These are phyloP conservation scores for Campylomormyrus numenius DNA, from an alignment of 2,113 vertebrate genomes.

Conservation along the genomic window DNA sequence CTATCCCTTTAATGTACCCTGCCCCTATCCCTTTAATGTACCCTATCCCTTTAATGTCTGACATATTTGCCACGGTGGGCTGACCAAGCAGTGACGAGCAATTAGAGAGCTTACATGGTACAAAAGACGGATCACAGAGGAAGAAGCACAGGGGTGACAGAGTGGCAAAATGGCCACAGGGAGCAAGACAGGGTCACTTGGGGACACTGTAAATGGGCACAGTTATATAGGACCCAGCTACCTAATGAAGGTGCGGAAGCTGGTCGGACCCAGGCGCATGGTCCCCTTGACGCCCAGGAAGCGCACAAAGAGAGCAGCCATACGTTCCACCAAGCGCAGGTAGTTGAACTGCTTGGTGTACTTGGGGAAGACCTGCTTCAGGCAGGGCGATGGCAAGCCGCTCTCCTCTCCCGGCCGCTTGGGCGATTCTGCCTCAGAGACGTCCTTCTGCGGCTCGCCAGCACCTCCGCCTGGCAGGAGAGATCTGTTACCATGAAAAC, in stretches of 20 bases:
- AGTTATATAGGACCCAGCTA: conserved; percentile 31
- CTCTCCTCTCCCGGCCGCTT: conserved; percentile 27
- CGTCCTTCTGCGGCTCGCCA: conserved; percentile 37
- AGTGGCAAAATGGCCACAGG: neutral
- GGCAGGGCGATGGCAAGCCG: conserved; percentile 70
- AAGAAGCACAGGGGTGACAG: neutral
- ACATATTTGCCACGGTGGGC: neutral
- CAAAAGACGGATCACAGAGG: neutral
- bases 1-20: too few species aligned
- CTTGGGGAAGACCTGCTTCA: conserved; percentile 95
- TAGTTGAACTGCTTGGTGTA: conserved; percentile 84
- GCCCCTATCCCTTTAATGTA: neutral
- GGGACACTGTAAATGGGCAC: neutral
- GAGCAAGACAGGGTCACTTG: neutral
- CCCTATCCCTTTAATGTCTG: neutral
- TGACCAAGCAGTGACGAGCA: neutral
- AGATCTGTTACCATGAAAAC: conserved; percentile 43
- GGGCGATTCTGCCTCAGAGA: conserved; percentile 24
- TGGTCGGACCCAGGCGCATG: conserved; percentile 82
- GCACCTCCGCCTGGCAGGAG: conserved; percentile 11
- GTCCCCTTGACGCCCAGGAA: conserved; percentile 90
- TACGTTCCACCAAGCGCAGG: conserved; percentile 78
- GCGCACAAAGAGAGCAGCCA: conserved; percentile 78
- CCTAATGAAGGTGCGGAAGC: conserved; percentile 92
- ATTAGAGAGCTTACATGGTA: neutral